Evolutionary conservation across 92 coral and sea anemone genomes (phyloP), one percentile per base, ranked within the genome.

Genomic region (Blastomussa wellsi): DNA sequence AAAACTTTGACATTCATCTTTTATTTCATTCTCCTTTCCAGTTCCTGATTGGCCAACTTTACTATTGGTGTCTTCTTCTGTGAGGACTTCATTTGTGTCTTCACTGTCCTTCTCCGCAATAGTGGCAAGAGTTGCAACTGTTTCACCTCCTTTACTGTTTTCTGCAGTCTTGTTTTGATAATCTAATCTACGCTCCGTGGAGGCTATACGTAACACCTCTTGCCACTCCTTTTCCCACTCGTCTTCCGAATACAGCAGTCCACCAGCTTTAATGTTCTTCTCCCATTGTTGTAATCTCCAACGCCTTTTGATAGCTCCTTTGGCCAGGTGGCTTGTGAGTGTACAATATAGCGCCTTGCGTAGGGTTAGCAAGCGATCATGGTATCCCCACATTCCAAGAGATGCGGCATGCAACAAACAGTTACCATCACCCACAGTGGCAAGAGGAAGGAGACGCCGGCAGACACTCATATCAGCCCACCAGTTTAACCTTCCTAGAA

Each of bases 311-410:
- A 96, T 90, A 8, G 96, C 98, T 38, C 86, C 93, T 78, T 90
- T 93, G 47, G 95, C 93, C 69, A 90, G 62, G 68, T 87, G 88
- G 57, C 93, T 86, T 28, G 91, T 88, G n/a, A 96, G 95, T 12
- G 95, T 92, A 68, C 88, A 89, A 66, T 84, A 89, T 13, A 96
- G 88, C 42, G 98, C 99, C 76, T 94, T 92, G 38, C 99, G 94
- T 12, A 96, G 90, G 1, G 95, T 96, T 37, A 96, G 62, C 38
- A 94, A 83, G 32, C 99, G 94, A 77, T 96, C 99, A 64, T 96
- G 99, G 78, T 76, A 93, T 15, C 99, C 99, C 99, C 98, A 96
- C 93, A 96, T 96, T 28, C 99, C 99, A 76, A 96, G 96, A 31
- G 99, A 96, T 1, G 99, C 99, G 28, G 99, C 99, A 89, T 96